Evolutionary conservation across 2,888 invertebrate species (phyloP), one percentile per base, ranked within the genome.

Genomic region (Lamellibrachia columna): DNA sequence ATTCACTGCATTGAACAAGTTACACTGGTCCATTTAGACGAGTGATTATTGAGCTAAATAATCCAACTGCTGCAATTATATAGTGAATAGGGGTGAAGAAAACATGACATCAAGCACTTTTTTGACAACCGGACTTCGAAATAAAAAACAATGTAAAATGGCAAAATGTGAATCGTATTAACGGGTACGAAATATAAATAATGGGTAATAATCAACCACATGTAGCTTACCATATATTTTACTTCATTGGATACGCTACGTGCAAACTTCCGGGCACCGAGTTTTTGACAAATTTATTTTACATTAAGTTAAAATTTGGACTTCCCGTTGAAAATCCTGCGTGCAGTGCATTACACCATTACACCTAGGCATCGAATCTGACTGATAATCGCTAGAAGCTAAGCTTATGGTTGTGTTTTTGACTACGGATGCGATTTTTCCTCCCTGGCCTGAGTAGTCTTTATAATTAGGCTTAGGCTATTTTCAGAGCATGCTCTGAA

Each of bases 1-100:
- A 92, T 92, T 91, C 58, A 93, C 92, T 53, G 93, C 93, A 58
- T 90, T 93, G 92, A 90, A 93, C 90, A 92, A 75, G 22, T 75
- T 75, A 75, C 75, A 75, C 75, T 22, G 75, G 75, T 75, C 75
- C 75, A 75, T 75, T 15, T 75, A 75, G 75, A 15, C 75, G 22
- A 75, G 75, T 4, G 15, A 75, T 58, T 11, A 58, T 58, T 58
- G 58, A 58, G 15, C 58, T 58, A 58, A 58, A 15, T 8, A 8
- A 58, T 58, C 58, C 11, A 2, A 58, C 3, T 58, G 9, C 58
- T 15, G 58, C 8, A 15, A 11, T 58, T 58, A 58, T 15, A 58
- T 58, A 11, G 15, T 58, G 15, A 15, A 15, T 58, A 58, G 58
- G 58, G n/a, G 75, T 75, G 22, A 75, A 75, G 75, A 75, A 75